A percentile compares a stretch with the other conserved stretches of the same genome.
These are phyloP conservation scores for Temnothorax rugatulus DNA, from an alignment of 2,888 invertebrate genomes.

Conservation along the genomic window DNA sequence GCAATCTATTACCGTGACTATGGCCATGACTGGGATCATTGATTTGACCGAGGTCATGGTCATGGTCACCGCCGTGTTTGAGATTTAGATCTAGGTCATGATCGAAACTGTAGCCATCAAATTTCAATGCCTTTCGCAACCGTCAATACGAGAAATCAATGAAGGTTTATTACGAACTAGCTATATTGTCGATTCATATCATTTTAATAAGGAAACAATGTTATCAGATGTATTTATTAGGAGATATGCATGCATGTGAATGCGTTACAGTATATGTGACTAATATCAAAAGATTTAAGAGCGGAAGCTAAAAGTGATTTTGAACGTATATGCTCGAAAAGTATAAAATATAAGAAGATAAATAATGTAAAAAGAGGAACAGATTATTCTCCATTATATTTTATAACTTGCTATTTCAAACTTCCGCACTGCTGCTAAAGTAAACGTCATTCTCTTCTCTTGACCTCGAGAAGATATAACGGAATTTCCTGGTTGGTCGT, in stretches of 20 bases:
- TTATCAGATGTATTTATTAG: background rate
- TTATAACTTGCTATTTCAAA: background rate
- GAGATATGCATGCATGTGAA: background rate
- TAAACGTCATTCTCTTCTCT: constrained; percentile 1
- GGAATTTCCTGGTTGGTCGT: constrained; percentile 16
- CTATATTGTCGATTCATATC: background rate
- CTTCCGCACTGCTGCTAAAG: background rate
- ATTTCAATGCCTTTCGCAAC: background rate
- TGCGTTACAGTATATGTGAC: background rate
- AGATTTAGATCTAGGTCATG: constrained; percentile 13
- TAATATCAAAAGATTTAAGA: background rate
- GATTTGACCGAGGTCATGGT: background rate
- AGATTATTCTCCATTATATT: background rate
- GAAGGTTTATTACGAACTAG: background rate
- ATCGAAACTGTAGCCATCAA: background rate
- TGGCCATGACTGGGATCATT: background rate
- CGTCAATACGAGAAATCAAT: background rate
- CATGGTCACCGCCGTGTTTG: background rate
- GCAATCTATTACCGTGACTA: background rate
- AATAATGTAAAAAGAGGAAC: background rate
- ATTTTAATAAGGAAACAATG: background rate
- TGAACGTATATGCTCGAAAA: background rate
- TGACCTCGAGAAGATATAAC: constrained; percentile 46
- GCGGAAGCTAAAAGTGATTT: background rate
- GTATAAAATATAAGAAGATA: background rate